Conservation (phyloP, 2,888 invertebrate genomes). For the Pherbina coryleti region DNA sequence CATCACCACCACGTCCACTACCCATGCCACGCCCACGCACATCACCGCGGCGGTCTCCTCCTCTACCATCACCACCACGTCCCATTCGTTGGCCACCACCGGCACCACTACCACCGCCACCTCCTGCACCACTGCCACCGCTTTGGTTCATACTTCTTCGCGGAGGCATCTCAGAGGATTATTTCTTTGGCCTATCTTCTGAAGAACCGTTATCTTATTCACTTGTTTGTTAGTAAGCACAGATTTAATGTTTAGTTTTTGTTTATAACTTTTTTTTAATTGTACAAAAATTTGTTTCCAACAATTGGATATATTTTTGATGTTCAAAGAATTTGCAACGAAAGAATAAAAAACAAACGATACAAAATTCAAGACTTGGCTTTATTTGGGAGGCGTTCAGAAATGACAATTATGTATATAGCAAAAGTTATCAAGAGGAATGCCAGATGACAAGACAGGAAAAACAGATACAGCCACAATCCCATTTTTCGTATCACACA, state of each 20-base stretch:
- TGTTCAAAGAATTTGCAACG: slow-evolving; percentile 34
- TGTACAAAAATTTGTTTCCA: slow-evolving; percentile 22
- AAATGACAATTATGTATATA: slow-evolving; percentile 36
- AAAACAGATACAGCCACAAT: no score
- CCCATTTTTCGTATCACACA: no score
- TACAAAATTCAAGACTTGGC: slow-evolving; percentile 43
- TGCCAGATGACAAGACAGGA: neutral
- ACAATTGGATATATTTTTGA: slow-evolving; percentile 8
- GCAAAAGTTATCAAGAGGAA: neutral
- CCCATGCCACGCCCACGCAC: slow-evolving; percentile 39
- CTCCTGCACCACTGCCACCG: slow-evolving; percentile 44
- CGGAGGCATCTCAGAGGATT: slow-evolving; percentile 44
- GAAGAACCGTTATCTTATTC: neutral
- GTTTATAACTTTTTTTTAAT: neutral
- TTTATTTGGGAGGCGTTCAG: slow-evolving; percentile 50
- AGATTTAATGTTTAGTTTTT: neutral
- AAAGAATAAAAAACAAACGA: slow-evolving; percentile 37
- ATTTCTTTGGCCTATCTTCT: neutral
- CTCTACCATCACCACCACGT: slow-evolving; percentile 50
- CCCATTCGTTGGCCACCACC: slow-evolving; percentile 48
- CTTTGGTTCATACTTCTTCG: slow-evolving; percentile 45
- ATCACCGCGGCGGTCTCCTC: slow-evolving; percentile 46
- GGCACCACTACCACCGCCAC: slow-evolving; percentile 44
- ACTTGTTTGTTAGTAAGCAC: neutral
- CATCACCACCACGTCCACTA: slow-evolving; percentile 36